These are phyloP conservation scores for Amorpha juglandis DNA, from an alignment of 2,888 invertebrate genomes.

Conservation along the genomic window DNA sequence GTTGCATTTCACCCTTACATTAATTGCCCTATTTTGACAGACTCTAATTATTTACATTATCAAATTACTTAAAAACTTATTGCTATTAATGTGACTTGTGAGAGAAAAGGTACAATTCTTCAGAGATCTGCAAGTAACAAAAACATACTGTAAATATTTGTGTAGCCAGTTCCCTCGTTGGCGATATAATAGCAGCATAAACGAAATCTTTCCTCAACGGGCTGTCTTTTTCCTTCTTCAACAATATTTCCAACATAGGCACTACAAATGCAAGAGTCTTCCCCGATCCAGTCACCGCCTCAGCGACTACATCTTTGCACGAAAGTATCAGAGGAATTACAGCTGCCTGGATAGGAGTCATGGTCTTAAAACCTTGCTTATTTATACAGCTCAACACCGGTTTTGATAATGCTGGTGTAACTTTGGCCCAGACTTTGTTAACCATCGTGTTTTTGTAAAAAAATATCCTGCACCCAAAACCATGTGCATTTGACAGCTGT, in stretches of 20 bases:
- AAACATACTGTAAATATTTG: constrained; percentile 90
- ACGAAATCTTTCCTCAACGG: constrained; percentile 90
- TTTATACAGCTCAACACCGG: constrained; percentile 80
- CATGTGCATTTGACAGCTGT: constrained; percentile 48
- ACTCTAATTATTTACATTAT: too few relatives aligned
- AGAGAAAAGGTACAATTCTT: too few relatives aligned
- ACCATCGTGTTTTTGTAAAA: constrained; percentile 57
- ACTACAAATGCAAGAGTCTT: constrained; percentile 98
- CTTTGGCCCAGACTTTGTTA: constrained; percentile 72
- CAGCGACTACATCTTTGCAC: constrained; percentile 98
- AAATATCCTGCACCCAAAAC: constrained; percentile 14
- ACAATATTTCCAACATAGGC: constrained; percentile 94
- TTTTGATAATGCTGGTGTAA: constrained; percentile 72
- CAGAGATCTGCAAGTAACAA: neutral
- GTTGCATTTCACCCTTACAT: too few relatives aligned
- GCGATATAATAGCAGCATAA: constrained; percentile 96
- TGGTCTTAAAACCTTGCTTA: constrained; percentile 77
- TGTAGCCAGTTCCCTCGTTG: constrained; percentile 96
- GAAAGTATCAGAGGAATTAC: constrained; percentile 94
- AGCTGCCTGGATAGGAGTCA: constrained; percentile 90
- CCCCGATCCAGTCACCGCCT: constrained; percentile 99
- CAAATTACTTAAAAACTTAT: too few relatives aligned
- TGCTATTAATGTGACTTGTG: too few relatives aligned
- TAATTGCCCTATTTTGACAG: too few relatives aligned
- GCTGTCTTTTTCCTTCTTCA: constrained; percentile 84